phyloP scores from a whole-genome alignment of 1,140 invertebrate species.

The Drosophila ficusphila region DNA sequence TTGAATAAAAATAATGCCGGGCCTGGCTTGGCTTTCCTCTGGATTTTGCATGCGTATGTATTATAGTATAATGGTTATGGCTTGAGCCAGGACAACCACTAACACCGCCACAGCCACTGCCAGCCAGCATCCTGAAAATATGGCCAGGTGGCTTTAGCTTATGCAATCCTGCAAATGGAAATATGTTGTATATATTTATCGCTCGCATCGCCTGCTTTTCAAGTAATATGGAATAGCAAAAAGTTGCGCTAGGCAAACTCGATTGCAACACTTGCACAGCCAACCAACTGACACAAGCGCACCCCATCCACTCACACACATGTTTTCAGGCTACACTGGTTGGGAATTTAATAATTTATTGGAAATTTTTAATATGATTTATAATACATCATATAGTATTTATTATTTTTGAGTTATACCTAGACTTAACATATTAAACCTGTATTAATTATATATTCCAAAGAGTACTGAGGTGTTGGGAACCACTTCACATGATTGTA shows the following conservation, averaged over 20 bases:
- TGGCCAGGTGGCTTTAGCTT: constrained; percentile 17
- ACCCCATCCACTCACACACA: not conserved
- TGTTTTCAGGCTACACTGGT: not conserved
- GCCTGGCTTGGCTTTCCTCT: constrained; percentile 1
- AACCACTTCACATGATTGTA: too few species aligned
- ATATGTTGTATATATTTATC: constrained; percentile 44
- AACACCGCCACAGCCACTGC: constrained; percentile 10
- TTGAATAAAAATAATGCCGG: constrained; percentile 69
- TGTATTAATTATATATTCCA: too few species aligned
- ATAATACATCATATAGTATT: too few species aligned
- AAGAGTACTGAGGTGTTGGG: too few species aligned
- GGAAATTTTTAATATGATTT: too few species aligned
- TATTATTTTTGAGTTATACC: too few species aligned
- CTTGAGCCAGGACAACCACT: constrained; percentile 11
- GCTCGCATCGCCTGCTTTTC: constrained; percentile 52
- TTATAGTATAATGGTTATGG: too few species aligned
- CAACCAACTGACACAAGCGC: constrained; percentile 22
- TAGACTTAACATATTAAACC: too few species aligned
- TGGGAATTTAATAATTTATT: too few species aligned
- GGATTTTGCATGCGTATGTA: constrained; percentile 10
- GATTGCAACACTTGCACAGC: constrained; percentile 59
- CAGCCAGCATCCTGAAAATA: constrained; percentile 2
- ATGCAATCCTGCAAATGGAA: constrained; percentile 57
- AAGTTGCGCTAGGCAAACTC: constrained; percentile 56
- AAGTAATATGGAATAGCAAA: constrained; percentile 49